Evolutionary conservation across 2,888 invertebrate species (phyloP), one percentile per base, ranked within the genome.

Genomic region (Polylopha cassiicola): DNA sequence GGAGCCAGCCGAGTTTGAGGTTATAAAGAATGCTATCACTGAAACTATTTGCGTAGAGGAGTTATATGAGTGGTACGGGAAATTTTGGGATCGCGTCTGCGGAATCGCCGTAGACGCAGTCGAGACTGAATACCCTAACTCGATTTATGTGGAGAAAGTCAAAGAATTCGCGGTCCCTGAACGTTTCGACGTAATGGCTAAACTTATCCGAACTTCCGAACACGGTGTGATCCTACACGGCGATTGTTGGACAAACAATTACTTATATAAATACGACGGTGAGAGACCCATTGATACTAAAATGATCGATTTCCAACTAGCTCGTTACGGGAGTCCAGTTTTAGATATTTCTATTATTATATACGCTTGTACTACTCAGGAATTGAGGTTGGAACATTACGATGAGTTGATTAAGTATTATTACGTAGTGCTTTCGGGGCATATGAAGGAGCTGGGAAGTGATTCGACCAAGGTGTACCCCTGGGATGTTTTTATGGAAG

Each of bases 161-260:
- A 87, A 80, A 31, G 66, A 87, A 17, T 89, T 89, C 39, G 70
- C 86, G 3, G 71, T 82, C 0, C 87, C 87, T 0, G 85, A 87
- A 15, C 64, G 86, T 0, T 87, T 87, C 26, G 75, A 84, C 34
- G 85, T 81, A 29, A 70, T 87, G 68, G 66, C 80, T 1, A 65
- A 71, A 7, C 80, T 87, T 0, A 78, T 76, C 0, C 50, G 61
- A 1, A 68, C 73, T 1, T 55, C 60, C 9, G 72, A 73, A 11
- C 71, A 85, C n/a, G 82, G 88, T 0, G 89, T 90, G 0, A 87
- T 92, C 15, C 88, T 87, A 0, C 92, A 93, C 42, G 93, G 92
- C 0, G 93, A 93, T 61, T 88, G 89, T 21, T 93, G 93, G 93
- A 87, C 89, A 0, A 91, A 91, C n/a, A 93, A 93, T 61, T 92